These are phyloP conservation scores for Meriones unguiculatus DNA, from an alignment of 2,113 vertebrate genomes.

Conservation along the genomic window DNA sequence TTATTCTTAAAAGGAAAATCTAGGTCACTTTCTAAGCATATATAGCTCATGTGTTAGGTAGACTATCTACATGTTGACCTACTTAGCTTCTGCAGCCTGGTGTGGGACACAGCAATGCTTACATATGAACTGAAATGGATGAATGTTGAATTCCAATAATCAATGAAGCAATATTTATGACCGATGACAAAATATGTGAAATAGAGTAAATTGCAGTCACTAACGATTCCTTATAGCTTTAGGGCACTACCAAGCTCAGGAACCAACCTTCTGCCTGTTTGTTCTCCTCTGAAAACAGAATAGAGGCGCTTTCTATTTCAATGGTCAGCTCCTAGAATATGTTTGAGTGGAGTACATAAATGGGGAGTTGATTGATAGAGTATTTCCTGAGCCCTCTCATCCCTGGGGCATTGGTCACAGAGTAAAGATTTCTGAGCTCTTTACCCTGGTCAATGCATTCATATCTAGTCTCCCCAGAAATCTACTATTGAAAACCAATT, in stretches of 20 bases:
- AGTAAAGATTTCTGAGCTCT: neutral
- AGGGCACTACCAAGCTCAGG: neutral
- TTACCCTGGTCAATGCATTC: neutral
- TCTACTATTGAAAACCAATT: neutral
- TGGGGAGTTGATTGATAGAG: neutral
- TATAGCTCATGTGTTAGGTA: neutral
- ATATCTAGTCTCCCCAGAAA: neutral
- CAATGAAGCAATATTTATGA: neutral
- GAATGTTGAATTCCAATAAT: neutral
- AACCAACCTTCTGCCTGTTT: neutral
- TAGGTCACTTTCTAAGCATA: neutral
- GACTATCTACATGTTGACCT: neutral
- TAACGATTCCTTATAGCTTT: neutral
- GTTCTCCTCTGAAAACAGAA: neutral
- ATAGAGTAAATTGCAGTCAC: neutral
- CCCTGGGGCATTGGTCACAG: neutral
- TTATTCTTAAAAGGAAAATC: neutral
- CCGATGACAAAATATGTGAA: neutral
- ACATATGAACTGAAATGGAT: neutral
- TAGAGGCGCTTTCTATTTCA: neutral
- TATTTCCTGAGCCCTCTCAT: neutral
- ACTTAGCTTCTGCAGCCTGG: neutral
- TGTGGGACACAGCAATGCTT: neutral
- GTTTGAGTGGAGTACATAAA: neutral
- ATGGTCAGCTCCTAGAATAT: neutral